Evolutionary conservation across 1,140 invertebrate species (phyloP), one percentile per base, ranked within the genome.

Genomic region (Rhagoletis pomonella): DNA sequence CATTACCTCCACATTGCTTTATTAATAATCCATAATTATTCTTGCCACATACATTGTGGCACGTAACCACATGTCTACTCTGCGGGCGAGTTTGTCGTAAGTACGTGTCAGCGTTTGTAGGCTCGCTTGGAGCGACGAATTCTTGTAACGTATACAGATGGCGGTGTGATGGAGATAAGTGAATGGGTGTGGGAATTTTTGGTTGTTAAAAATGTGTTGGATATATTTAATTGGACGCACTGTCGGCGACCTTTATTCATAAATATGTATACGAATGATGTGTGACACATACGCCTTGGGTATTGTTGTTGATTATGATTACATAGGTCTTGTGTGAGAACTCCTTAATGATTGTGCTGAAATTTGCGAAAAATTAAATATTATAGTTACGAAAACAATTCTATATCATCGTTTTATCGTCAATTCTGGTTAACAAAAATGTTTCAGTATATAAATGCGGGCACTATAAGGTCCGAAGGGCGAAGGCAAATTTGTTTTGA

Each of bases 21-120:
- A 81, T 81, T 81, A 81, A 81, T 81, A 81, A 81, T 81, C 73
- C 73, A 81, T 81, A 81, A 81, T 81, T 81, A 81, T 81, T 81
- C 73, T n/a, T 58, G 47, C 73, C 73, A 9, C 73, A 81, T 81
- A 81, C 73, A 81, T 81, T 81, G 73, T 55, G 47, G 73, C 73
- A 81, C 73, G 73, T 81, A 81, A 81, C 17, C 73, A 50, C 73
- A 55, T 81, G 73, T 81, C 73, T 81, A 29, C 73, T 81, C 73
- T 81, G 73, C 73, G 73, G 73, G 73, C 47, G 44, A 19, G 73
- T 55, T 81, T 81, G 73, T 81, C 47, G 42, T 81, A 81, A 81
- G 73, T 55, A 81, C 73, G 73, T 81, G 73, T 81, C 73, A 47
- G 73, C 73, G 73, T 81, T 81, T 58, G 47, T 58, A 29, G 7